phyloP scores from a whole-genome alignment of 2,888 invertebrate species.

The Coremacera marginata region DNA sequence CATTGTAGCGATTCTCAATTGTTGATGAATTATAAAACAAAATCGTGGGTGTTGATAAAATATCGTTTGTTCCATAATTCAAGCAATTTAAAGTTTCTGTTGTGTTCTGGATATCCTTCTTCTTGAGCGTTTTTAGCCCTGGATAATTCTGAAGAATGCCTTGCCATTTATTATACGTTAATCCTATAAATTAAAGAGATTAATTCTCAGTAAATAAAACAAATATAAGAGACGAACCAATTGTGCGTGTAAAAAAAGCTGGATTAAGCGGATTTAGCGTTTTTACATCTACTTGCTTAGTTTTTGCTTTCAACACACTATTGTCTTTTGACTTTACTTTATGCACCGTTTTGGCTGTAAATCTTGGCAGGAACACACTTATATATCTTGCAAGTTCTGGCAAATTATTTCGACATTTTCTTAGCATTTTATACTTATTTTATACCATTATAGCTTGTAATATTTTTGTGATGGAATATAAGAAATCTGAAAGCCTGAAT shows the following conservation, averaged over 20 bases:
- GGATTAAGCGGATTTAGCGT: constrained; percentile 52
- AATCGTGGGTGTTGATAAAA: constrained; percentile 72
- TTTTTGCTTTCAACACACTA: constrained; percentile 12
- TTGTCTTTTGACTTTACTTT: constrained; percentile 4
- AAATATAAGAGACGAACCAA: constrained; percentile 47
- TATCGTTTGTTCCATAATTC: constrained; percentile 71
- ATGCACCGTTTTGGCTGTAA: constrained; percentile 39
- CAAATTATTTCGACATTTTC: constrained; percentile 47
- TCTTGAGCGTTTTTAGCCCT: constrained; percentile 58
- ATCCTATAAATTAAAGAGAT: constrained; percentile 49
- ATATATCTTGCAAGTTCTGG: constrained; percentile 42
- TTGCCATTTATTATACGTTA: constrained; percentile 56
- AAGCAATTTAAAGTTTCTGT: constrained; percentile 56
- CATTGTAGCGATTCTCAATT: constrained; percentile 74
- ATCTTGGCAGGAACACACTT: constrained; percentile 33
- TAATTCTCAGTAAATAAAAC: neutral
- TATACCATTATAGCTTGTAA: neutral
- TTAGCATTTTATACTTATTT: constrained; percentile 50
- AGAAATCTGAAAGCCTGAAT: neutral
- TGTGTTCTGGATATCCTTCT: constrained; percentile 59
- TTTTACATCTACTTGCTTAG: constrained; percentile 35
- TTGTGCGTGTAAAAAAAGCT: constrained; percentile 48
- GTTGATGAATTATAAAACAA: constrained; percentile 73
- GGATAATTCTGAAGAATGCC: constrained; percentile 58
- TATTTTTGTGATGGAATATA: neutral